A percentile compares a stretch with the other conserved stretches of the same genome.
Conservation (phyloP, 2,113 vertebrate genomes). For the Ophthalmolycus amberensis region DNA sequence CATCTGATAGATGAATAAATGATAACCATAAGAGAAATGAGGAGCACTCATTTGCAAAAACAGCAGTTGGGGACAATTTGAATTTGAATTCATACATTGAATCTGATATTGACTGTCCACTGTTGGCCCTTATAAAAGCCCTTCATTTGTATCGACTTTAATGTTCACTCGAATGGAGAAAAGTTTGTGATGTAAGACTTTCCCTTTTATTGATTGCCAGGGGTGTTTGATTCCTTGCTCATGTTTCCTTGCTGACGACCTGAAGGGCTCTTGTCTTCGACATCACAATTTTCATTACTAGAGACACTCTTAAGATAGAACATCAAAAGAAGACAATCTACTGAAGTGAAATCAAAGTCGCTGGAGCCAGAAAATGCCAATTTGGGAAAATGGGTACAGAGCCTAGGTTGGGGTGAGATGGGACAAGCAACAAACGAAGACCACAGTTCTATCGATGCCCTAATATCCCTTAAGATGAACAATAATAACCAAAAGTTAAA, state of each 20-base stretch:
- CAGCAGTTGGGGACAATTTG: neutral
- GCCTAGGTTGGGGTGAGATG: neutral
- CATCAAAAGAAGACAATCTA: neutral
- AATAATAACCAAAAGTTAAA: neutral
- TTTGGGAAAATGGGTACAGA: neutral
- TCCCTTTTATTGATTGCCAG: neutral
- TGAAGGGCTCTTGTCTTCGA: slow-evolving; percentile 1
- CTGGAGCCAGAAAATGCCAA: neutral
- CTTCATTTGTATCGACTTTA: neutral
- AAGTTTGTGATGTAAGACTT: neutral
- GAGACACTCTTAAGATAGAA: neutral
- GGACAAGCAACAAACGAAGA: neutral
- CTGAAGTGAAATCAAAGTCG: neutral
- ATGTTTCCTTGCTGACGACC: neutral
- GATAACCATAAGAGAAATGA: neutral
- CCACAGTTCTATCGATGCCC: neutral
- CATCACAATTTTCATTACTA: neutral
- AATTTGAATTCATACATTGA: neutral
- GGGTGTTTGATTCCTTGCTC: neutral
- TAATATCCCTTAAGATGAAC: neutral
- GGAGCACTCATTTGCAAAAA: neutral
- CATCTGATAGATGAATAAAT: neutral
- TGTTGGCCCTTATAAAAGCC: neutral
- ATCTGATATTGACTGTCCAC: neutral
- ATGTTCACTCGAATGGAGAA: neutral